phyloP scores from a whole-genome alignment of 2,113 vertebrate species.

The Pseudorhombus dupliciocellatus region DNA sequence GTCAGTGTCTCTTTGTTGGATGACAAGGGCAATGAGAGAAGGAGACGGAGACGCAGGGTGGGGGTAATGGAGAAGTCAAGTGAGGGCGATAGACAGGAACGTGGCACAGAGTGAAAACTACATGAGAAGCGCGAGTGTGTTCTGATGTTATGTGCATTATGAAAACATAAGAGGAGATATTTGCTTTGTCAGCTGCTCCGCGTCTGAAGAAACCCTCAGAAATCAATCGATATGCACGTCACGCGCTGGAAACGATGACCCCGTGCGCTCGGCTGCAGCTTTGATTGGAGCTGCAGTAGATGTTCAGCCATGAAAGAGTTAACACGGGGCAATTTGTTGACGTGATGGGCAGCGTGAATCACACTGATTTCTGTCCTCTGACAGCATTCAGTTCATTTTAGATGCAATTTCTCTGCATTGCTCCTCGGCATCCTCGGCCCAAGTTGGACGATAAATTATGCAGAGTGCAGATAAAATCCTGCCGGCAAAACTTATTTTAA shows the following conservation, averaged over 20 bases:
- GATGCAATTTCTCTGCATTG: slow-evolving; percentile 19
- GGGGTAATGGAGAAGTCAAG: slow-evolving; percentile 21
- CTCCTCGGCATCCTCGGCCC: slow-evolving; percentile 49
- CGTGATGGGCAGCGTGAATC: slow-evolving; percentile 30
- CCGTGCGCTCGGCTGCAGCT: slow-evolving; percentile 14
- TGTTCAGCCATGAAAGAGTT: slow-evolving; percentile 19
- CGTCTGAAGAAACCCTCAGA: slow-evolving; percentile 8
- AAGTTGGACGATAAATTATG: slow-evolving; percentile 72
- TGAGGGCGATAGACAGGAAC: slow-evolving; percentile 1
- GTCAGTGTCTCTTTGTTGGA: slow-evolving; percentile 68
- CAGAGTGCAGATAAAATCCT: slow-evolving; percentile 73
- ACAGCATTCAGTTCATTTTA: slow-evolving; percentile 37
- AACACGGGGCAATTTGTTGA: slow-evolving; percentile 15
- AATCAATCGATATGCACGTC: slow-evolving; percentile 1
- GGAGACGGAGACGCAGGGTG: not conserved
- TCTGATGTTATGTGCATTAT: slow-evolving; percentile 6
- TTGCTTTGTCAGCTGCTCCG: slow-evolving; percentile 13
- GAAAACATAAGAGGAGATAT: not conserved
- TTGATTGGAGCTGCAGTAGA: slow-evolving; percentile 12
- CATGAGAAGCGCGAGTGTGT: slow-evolving; percentile 3
- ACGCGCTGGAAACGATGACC: slow-evolving; percentile 10
- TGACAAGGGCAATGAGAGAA: slow-evolving; percentile 68
- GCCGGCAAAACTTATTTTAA: slow-evolving; percentile 74
- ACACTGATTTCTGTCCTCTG: slow-evolving; percentile 34
- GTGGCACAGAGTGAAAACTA: not conserved